Evolutionary conservation across 1,140 invertebrate species (phyloP).

Genomic region (Diorhabda elongata): DNA sequence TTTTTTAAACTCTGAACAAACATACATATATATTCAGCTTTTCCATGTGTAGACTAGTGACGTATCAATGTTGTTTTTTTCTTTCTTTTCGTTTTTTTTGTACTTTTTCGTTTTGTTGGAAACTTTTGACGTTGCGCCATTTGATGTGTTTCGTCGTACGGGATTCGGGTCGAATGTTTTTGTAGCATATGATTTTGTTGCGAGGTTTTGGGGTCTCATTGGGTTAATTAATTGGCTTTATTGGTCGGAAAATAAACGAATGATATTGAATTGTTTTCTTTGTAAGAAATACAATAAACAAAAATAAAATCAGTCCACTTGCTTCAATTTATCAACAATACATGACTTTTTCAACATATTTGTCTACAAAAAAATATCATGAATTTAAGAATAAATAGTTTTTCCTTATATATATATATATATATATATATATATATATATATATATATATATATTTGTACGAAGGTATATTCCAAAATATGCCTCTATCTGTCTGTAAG

Average conservation of each 20-base stretch:
- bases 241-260: constrained; percentile 13
- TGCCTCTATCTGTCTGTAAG: too few species aligned
- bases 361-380: too few species aligned
- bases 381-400: too few species aligned
- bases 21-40: constrained; percentile 33
- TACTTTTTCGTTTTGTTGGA: constrained; percentile 26
- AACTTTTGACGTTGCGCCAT: constrained; percentile 27
- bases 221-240: constrained; percentile 29
- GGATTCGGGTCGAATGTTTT: constrained; percentile 20
- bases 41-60: constrained; percentile 34
- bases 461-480: too few species aligned
- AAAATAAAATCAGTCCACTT: too few species aligned
- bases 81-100: constrained; percentile 27
- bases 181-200: constrained; percentile 29
- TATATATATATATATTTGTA: too few species aligned
- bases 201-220: constrained; percentile 27
- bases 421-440: too few species aligned
- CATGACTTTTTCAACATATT: too few species aligned
- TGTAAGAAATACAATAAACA: too few species aligned
- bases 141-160: constrained; percentile 17
- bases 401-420: too few species aligned
- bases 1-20: constrained; percentile 49
- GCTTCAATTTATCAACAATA: too few species aligned
- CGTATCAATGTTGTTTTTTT: constrained; percentile 36
- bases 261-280: too few species aligned